These are phyloP conservation scores for Macroglossus sobrinus DNA, from an alignment of 2,113 vertebrate species.

Conservation along the genomic window DNA sequence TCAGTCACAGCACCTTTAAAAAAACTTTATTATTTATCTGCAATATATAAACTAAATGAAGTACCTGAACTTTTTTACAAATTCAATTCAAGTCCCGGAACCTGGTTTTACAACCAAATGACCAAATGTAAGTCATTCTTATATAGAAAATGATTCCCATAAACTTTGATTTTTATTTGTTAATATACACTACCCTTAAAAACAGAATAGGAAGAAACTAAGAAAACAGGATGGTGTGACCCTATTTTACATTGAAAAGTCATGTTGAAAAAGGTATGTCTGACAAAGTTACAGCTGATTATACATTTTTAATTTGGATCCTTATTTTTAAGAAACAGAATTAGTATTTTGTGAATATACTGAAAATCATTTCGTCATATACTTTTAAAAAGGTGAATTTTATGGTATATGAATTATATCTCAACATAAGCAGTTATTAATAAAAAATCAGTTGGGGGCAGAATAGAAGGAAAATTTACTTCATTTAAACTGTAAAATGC, in stretches of 20 bases:
- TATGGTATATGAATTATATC: constrained; percentile 20
- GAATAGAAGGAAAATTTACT: not conserved
- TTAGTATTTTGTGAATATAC: not conserved
- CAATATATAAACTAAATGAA: constrained; percentile 2
- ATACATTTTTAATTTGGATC: not conserved
- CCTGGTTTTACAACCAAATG: not conserved
- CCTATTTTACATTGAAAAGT: constrained; percentile 11
- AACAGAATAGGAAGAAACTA: not conserved
- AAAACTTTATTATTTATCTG: not conserved
- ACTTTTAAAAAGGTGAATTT: constrained; percentile 22
- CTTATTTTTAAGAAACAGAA: not conserved
- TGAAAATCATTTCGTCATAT: not conserved
- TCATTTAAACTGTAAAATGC: not conserved
- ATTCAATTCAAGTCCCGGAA: not conserved
- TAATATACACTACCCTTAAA: not conserved
- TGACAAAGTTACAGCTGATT: not conserved
- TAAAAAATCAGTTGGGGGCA: not conserved
- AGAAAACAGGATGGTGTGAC: not conserved
- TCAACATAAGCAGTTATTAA: not conserved
- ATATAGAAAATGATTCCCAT: not conserved
- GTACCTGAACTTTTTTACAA: not conserved
- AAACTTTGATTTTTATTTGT: constrained; percentile 5
- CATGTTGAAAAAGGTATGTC: not conserved
- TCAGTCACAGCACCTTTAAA: not conserved
- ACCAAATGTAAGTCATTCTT: not conserved